phyloP scores from a whole-genome alignment of 2,888 invertebrate species.

The Sarcophaga caerulescens region DNA sequence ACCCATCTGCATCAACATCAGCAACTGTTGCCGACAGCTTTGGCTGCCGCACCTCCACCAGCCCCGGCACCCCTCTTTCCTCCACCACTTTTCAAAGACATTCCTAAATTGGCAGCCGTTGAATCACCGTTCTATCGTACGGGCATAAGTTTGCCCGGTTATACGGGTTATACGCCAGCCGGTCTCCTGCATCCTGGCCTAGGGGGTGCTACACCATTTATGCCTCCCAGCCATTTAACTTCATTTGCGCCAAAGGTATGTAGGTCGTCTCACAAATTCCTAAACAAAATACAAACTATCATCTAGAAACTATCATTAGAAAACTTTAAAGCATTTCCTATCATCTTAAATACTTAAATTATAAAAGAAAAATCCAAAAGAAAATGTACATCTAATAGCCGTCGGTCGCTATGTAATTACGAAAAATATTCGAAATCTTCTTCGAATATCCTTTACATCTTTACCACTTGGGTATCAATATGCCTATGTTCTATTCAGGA shows the following conservation, averaged over 20 bases:
- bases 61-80: slow-evolving; percentile 82
- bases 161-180: slow-evolving; percentile 89
- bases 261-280: background rate
- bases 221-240: slow-evolving; percentile 92
- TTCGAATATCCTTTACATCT: too few species aligned
- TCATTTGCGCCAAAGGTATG: slow-evolving; percentile 94
- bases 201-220: slow-evolving; percentile 91
- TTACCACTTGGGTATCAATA: too few species aligned
- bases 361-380: background rate
- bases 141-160: slow-evolving; percentile 87
- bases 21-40: slow-evolving; percentile 86
- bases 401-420: too few species aligned
- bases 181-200: slow-evolving; percentile 88
- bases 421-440: too few species aligned
- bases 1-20: slow-evolving; percentile 95
- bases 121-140: slow-evolving; percentile 90
- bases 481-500: too few species aligned
- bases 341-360: too few species aligned
- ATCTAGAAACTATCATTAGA: too few species aligned
- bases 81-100: slow-evolving; percentile 92
- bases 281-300: background rate
- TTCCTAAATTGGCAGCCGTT: slow-evolving; percentile 90
- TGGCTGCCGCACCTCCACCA: slow-evolving; percentile 84
- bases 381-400: background rate
- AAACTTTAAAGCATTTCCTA: too few species aligned